These are phyloP conservation scores for Peromyscus californicus DNA, from an alignment of 2,113 vertebrate genomes.

Conservation along the genomic window DNA sequence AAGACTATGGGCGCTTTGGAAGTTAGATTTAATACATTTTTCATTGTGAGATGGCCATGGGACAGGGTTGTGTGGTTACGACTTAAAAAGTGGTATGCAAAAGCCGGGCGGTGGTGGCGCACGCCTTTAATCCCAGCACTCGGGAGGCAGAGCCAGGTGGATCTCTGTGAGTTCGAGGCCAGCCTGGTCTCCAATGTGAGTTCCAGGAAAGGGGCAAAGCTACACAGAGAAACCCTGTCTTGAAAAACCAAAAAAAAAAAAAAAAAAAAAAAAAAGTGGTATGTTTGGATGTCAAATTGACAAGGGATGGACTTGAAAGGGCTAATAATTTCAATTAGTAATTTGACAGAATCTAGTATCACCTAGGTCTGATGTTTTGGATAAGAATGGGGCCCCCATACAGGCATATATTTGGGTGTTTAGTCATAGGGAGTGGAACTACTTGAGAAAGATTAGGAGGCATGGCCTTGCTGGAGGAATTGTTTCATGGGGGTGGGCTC, in stretches of 20 bases:
- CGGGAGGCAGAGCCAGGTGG: too few species aligned
- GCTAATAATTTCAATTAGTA: background rate
- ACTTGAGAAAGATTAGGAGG: background rate
- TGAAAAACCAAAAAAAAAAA: too few species aligned
- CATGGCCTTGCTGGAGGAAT: background rate
- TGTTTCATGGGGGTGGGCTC: background rate
- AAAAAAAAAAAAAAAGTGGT: background rate
- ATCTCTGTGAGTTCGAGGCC: too few species aligned
- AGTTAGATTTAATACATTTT: background rate
- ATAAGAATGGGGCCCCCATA: background rate
- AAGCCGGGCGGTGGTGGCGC: too few species aligned
- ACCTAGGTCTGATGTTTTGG: background rate
- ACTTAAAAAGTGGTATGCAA: background rate
- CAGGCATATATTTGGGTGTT: background rate
- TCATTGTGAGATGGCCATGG: background rate
- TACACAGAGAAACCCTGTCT: too few species aligned
- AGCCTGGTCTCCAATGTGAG: too few species aligned
- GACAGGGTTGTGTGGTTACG: background rate
- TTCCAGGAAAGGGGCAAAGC: too few species aligned
- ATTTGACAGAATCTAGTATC: background rate
- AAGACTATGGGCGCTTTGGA: background rate
- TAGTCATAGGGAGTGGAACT: background rate
- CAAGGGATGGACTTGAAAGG: background rate
- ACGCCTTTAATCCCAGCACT: too few species aligned
- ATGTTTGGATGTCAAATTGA: background rate